Percentiles rank a stretch among this genome's conserved stretches.
phyloP scores from a whole-genome alignment of 2,113 vertebrate genomes.

The Callocephalon fimbriatum region DNA sequence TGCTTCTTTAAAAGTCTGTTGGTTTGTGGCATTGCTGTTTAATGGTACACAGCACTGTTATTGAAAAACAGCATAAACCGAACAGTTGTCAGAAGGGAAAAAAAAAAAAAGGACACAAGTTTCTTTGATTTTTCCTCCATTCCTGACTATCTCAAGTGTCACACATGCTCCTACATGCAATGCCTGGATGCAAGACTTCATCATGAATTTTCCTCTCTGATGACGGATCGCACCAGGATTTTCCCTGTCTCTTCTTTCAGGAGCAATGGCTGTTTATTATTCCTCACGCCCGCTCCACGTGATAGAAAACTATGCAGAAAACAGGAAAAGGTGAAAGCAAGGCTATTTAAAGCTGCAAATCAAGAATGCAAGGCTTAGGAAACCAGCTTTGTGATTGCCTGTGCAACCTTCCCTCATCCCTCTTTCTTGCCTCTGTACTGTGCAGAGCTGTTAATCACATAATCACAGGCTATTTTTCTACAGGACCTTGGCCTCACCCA shows the following conservation, averaged over 20 bases:
- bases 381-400: neutral
- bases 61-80: neutral
- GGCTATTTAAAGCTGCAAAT: neutral
- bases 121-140: neutral
- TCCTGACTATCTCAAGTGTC: neutral
- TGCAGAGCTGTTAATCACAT: slow-evolving; percentile 15
- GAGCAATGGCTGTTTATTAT: neutral
- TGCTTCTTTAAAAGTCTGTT: neutral
- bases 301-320: neutral
- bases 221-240: accelerated
- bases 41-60: neutral
- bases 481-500: slow-evolving; percentile 4
- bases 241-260: neutral
- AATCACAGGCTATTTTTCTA: slow-evolving; percentile 10
- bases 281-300: neutral
- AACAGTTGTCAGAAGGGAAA: neutral
- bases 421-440: neutral
- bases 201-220: neutral
- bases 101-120: neutral
- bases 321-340: neutral
- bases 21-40: neutral
- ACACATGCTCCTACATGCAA: neutral
- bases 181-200: neutral
- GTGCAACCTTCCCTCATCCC: neutral
- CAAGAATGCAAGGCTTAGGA: neutral